Conservation (phyloP, 1,140 invertebrate genomes). For the Theocolax elegans region DNA sequence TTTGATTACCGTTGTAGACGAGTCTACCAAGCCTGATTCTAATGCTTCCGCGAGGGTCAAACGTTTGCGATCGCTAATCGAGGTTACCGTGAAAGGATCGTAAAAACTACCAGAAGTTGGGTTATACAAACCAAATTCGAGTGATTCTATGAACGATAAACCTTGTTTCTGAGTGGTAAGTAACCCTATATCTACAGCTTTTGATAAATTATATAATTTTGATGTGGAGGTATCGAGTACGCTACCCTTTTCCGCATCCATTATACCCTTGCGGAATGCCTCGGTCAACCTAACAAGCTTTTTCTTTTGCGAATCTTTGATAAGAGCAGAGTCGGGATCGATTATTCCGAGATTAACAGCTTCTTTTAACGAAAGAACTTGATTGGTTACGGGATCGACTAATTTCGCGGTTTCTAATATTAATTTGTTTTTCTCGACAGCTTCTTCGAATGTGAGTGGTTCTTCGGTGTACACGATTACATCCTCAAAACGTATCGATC, state of each 20-base stretch:
- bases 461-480: background rate
- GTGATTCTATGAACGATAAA: slow-evolving; percentile 82
- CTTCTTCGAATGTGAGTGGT: background rate
- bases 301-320: slow-evolving; percentile 87
- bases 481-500: background rate
- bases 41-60: slow-evolving; percentile 83
- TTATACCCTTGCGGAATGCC: slow-evolving; percentile 85
- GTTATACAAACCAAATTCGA: slow-evolving; percentile 87
- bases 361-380: slow-evolving; percentile 84
- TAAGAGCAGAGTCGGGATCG: slow-evolving; percentile 86
- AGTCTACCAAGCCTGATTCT: slow-evolving; percentile 82
- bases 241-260: slow-evolving; percentile 88
- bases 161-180: slow-evolving; percentile 80
- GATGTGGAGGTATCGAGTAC: slow-evolving; percentile 85
- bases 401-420: slow-evolving; percentile 64
- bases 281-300: slow-evolving; percentile 86
- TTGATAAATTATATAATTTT: slow-evolving; percentile 78
- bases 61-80: slow-evolving; percentile 74
- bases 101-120: slow-evolving; percentile 80
- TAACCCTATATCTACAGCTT: slow-evolving; percentile 81
- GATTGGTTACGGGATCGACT: slow-evolving; percentile 78
- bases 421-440: background rate
- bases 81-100: slow-evolving; percentile 81
- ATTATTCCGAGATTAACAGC: slow-evolving; percentile 84
- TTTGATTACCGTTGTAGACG: slow-evolving; percentile 85